Evolutionary conservation across 2,113 vertebrate species (phyloP).

Genomic region (Microtus montanus): DNA sequence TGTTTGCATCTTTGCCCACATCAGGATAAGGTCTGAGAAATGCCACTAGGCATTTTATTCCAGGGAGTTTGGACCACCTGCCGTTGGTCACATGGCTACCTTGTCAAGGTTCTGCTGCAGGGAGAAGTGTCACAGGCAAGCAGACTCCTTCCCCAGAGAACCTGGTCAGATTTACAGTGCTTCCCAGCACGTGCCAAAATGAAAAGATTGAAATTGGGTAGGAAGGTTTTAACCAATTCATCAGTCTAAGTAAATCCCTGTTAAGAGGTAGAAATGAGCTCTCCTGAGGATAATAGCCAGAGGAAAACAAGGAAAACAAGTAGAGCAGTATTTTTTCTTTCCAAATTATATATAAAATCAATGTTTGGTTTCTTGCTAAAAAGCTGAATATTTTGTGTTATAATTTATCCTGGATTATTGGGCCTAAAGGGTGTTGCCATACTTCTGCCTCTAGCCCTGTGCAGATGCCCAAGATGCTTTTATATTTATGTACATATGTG

Average conservation of each 20-base stretch:
- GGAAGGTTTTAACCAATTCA: slow-evolving; percentile 68
- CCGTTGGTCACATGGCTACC: background rate
- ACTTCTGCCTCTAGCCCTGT: background rate
- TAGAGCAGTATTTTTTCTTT: slow-evolving; percentile 62
- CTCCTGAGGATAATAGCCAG: slow-evolving; percentile 64
- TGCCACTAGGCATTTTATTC: background rate
- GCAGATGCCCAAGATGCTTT: background rate
- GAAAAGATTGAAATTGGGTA: slow-evolving; percentile 69
- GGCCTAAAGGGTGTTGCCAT: background rate
- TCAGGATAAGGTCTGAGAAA: background rate
- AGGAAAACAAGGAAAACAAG: slow-evolving; percentile 71
- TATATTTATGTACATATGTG: background rate
- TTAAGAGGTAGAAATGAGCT: slow-evolving; percentile 71
- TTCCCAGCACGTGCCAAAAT: slow-evolving; percentile 18
- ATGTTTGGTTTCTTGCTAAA: slow-evolving; percentile 34
- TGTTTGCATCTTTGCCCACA: background rate
- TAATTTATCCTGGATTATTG: slow-evolving; percentile 1
- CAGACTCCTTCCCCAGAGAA: background rate
- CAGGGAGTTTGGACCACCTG: background rate
- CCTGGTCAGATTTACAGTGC: slow-evolving; percentile 34
- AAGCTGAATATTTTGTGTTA: background rate
- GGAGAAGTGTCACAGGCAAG: background rate
- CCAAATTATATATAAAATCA: slow-evolving; percentile 67
- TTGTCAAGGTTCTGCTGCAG: fast-evolving
- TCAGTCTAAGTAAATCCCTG: slow-evolving; percentile 69